Evolutionary conservation across 2,888 invertebrate species (phyloP), one percentile per base, ranked within the genome.

Genomic region (Orgyia antiqua): DNA sequence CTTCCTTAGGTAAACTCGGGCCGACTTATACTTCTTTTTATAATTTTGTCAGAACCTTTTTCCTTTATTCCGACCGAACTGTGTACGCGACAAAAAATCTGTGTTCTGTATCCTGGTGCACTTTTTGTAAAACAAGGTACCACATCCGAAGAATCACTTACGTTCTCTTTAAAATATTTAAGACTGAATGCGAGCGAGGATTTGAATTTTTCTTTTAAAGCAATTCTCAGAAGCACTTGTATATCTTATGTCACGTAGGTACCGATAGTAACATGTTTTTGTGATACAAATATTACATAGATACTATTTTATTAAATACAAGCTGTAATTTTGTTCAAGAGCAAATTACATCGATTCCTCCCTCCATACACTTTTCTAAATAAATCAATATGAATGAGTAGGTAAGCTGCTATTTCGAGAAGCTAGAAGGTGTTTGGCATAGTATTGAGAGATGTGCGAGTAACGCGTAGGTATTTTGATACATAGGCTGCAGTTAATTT

Each of bases 401-500:
- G 68, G 64, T 68, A 66, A 68, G 76, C 57, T 42, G 73, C 78
- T 83, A 83, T 83, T 83, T 80, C 57, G 68, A 80, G 82, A 77
- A 69, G 66, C 80, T 84, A 83, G 80, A 86, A 84, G 86, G 83
- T 84, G 84, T 84, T 84, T 77, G 84, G 83, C 83, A 82, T 84
- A 79, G 71, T 84, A 86, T 82, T 83, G 83, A 83, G 78, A 84
- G 82, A 84, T 83, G 82, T 70, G 74, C 79, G 78, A 76, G 80
- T 80, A 78, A 79, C 80, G 76, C 74, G 79, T 75, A 75, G 77
- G 77, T 84, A 86, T 86, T 86, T 84, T 86, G 86, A 86, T 86
- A 83, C 86, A 84, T 84, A 73, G 82, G 78, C 80, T 83, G 79
- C 80, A 79, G 84, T 80, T 86, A 86, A 86, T 80, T 84, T 86